Conservation (phyloP, 2,888 invertebrate species). For the Ornithoptera alexandrae region DNA sequence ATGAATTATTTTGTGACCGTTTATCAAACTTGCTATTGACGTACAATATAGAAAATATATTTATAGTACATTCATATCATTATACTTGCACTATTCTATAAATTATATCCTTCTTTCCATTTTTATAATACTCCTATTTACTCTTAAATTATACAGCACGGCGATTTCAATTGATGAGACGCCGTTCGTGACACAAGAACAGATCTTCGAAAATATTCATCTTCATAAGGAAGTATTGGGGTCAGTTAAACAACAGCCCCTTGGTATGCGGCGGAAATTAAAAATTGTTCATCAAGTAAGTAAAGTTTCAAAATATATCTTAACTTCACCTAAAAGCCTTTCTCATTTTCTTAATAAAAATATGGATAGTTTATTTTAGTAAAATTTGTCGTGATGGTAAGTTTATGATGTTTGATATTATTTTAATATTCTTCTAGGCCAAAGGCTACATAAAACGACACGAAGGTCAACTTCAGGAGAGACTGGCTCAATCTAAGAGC, state of each 20-base stretch:
- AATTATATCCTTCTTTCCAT: neutral
- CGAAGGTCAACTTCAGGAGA: constrained; percentile 93
- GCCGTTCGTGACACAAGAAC: constrained; percentile 87
- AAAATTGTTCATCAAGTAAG: constrained; percentile 86
- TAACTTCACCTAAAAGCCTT: too few species aligned
- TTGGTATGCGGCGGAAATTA: constrained; percentile 90
- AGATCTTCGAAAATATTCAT: constrained; percentile 93
- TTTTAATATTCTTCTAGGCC: constrained; percentile 79
- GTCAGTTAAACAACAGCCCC: constrained; percentile 91
- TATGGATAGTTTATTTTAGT: too few species aligned
- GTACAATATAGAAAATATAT: too few species aligned
- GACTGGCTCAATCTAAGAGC: constrained; percentile 92
- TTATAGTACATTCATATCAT: too few species aligned
- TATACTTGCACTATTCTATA: neutral
- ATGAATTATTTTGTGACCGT: too few species aligned
- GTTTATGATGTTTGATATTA: too few species aligned
- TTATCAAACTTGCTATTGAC: too few species aligned
- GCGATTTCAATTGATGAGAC: constrained; percentile 88
- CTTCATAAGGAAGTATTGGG: constrained; percentile 94
- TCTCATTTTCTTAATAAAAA: too few species aligned
- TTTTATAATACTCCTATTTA: neutral
- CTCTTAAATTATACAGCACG: constrained; percentile 73
- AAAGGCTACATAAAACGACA: constrained; percentile 93
- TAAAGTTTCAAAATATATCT: neutral
- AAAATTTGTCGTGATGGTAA: too few species aligned